Base-by-base conservation (phyloP, 2,888 invertebrate genomes). In the Drosophila lacicola region DNA sequence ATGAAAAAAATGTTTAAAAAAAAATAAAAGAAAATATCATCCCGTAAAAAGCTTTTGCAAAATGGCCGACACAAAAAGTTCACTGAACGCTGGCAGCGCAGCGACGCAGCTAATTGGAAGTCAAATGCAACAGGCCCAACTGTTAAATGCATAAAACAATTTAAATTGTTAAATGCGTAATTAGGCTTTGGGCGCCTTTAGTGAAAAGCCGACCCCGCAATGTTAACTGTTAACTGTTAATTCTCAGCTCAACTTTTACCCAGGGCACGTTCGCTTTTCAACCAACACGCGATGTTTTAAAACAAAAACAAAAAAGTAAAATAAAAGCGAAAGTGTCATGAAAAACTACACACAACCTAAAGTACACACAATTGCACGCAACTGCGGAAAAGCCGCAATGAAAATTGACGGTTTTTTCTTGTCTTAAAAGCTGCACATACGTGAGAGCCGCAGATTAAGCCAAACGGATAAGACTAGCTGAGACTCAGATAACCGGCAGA, bases 171-270 rank as follows among this genome's bases (percentile, higher is more conserved):
- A 53, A 53, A 19, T 53, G 41, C 41, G 41, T 51, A 69, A 54
- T 61, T 60, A 19, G 45, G 19, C 34, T 55, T 21, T 37, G 41
- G 57, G 51, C 42, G 54, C 50, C 36, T 49, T 63, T 53, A 42
- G 65, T 62, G 58, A 73, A 76, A 78, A 66, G 2, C 8, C 29
- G 29, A 61, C 39, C 44, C 56, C 41, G 61, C 70, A 62, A 63
- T 51, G 57, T 33, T 13, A 39, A 55, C 46, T 51, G 57, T 33
- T 13, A 39, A 55, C 46, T 58, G 66, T 61, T 51, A 83, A 82
- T 82, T 86, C 81, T 86, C 82, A 75, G 56, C 44, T 70, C 60
- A 78, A 79, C 78, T 86, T 86, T 86, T 81, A 86, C 81, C 70
- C 79, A 44, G 44, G 66, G 79, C 86, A 79, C 76, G 81, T 76